Percentiles rank a stretch among this genome's conserved stretches.
phyloP scores from a whole-genome alignment of 2,888 invertebrate species.

The Epicampocera succincta region DNA sequence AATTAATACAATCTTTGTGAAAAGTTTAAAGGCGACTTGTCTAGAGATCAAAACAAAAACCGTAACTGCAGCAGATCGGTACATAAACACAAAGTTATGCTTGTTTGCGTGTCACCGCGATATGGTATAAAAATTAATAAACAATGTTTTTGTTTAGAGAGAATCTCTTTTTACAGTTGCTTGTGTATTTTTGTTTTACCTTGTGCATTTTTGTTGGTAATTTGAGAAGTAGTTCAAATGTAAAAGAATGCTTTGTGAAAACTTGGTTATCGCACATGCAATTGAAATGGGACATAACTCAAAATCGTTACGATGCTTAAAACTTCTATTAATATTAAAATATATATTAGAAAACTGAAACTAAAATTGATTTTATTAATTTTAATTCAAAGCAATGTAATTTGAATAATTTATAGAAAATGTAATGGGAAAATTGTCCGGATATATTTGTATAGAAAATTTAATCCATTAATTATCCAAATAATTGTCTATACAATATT shows the following conservation, averaged over 20 bases:
- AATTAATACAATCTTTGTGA: constrained; percentile 17
- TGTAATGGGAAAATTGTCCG: too few species aligned
- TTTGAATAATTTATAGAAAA: too few species aligned
- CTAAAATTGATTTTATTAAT: too few species aligned
- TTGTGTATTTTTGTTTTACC: constrained; percentile 39
- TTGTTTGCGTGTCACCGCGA: not conserved
- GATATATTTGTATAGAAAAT: too few species aligned
- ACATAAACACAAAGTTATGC: not conserved
- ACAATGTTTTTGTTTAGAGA: constrained; percentile 40
- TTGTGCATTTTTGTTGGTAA: constrained; percentile 49
- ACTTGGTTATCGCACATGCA: too few species aligned
- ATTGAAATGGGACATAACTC: too few species aligned
- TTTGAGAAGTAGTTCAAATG: constrained; percentile 49
- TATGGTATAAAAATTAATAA: constrained; percentile 24
- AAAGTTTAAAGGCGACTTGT: constrained; percentile 42
- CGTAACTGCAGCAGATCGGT: constrained; percentile 40
- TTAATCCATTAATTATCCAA: too few species aligned
- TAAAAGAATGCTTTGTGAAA: not conserved
- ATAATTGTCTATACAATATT: too few species aligned
- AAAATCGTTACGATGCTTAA: too few species aligned
- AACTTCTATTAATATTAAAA: too few species aligned
- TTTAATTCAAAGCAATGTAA: too few species aligned
- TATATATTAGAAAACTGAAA: too few species aligned
- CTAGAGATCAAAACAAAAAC: constrained; percentile 53
- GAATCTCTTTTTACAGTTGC: not conserved